Base-by-base conservation (phyloP, 2,113 vertebrate genomes). In the Brachyhypopomus occidentalis region DNA sequence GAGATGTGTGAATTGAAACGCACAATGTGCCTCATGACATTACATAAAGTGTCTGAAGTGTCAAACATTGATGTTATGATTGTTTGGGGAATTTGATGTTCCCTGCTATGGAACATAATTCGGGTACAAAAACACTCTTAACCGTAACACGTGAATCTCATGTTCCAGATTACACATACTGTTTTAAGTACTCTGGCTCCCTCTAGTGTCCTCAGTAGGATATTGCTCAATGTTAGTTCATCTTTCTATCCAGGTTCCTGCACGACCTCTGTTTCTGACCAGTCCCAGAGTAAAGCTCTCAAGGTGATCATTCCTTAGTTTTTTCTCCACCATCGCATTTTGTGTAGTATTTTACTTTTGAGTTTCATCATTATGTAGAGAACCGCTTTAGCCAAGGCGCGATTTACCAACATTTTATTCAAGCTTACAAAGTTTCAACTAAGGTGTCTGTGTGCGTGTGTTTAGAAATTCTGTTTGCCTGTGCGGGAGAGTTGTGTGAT, bases 381-480 rank as follows among this genome's bases (percentile, higher is more conserved):
- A 41, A 6, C 41, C 5, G 41, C 41, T 52, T 52, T 52, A 14
- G 12, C 45, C 45, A 52, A 14, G 23, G 2, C 12, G 23, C 14
- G 30, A 5, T 66, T 66, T 34, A 12, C 4, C 25, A 11, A 66
- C 23, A n/a, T n/a, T 23, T 63, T 63, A 22, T 0, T 66, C 11
- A 20, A 5, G 16, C 45, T 56, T 34, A 27, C 11, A 72, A 5
- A 41, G 38, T 20, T 34, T 20, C 38, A 41, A 45, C n/a, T 45
- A 14, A 70, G 9, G 60, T 12, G 8, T 63, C 16, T 48, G 23
- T 27, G 7, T 36, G 1, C 72, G 22, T 84, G 71, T 83, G 19
- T 84, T 45, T 66, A 99, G 97, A 95, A 92, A 84, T 99, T 98
- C 87, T 90, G 95, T 59, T 83, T 90, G 79, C 95, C 96, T 30